A percentile compares a stretch with the other conserved stretches of the same genome.
These are phyloP conservation scores for Apamea sordens DNA, from an alignment of 2,888 invertebrate genomes.

Conservation along the genomic window DNA sequence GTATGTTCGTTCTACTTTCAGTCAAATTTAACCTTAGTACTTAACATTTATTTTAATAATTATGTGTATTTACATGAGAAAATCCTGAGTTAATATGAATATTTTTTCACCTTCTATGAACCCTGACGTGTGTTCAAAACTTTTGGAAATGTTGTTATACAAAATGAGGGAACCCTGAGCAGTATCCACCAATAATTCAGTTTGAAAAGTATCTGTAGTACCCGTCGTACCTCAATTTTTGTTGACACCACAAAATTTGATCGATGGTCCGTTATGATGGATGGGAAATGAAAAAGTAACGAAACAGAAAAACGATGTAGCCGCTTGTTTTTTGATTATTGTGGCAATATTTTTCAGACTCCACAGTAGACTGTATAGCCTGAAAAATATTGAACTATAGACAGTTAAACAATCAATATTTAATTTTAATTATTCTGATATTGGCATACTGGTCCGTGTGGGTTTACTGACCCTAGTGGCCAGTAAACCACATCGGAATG, in stretches of 20 bases:
- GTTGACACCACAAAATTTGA: slow-evolving; percentile 34
- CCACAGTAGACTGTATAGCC: neutral
- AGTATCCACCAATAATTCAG: slow-evolving; percentile 24
- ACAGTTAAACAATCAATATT: neutral
- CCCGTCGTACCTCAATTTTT: slow-evolving; percentile 15
- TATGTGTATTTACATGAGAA: neutral
- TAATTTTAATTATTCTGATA: neutral
- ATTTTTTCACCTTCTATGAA: neutral
- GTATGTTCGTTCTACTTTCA: neutral
- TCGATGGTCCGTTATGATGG: slow-evolving; percentile 50
- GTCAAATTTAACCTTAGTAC: neutral
- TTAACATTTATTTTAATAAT: neutral
- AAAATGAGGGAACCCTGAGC: neutral
- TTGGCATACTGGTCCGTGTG: neutral
- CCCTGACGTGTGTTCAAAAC: slow-evolving; percentile 2
- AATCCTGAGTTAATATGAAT: slow-evolving; percentile 1
- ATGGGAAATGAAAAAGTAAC: slow-evolving; percentile 35
- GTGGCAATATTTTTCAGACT: neutral
- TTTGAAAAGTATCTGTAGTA: slow-evolving; percentile 15
- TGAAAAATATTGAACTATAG: neutral
- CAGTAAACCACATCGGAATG: neutral
- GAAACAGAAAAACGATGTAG: slow-evolving; percentile 8
- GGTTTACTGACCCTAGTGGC: neutral
- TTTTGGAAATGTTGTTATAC: neutral
- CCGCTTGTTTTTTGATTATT: neutral